phyloP scores from a whole-genome alignment of 2,797 vertebrate genomes.

The Poecile montanus region DNA sequence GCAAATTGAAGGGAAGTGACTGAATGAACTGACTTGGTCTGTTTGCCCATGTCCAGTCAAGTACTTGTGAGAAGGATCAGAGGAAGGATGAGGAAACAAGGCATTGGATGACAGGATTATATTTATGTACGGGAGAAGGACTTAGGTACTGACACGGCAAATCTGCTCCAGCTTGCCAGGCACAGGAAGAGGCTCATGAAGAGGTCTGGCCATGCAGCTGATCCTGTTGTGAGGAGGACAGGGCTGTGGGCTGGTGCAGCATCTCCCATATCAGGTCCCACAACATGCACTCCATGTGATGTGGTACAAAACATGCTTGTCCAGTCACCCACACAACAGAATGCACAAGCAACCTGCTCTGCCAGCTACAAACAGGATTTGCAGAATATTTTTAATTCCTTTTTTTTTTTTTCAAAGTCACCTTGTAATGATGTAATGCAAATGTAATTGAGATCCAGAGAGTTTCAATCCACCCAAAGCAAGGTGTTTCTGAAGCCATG shows the following conservation, averaged over 20 bases:
- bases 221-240: not conserved
- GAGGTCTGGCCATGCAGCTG: not conserved
- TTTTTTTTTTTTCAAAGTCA: not conserved
- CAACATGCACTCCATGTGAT: accelerated
- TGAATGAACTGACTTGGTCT: not conserved
- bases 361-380: not conserved
- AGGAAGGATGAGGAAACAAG: not conserved
- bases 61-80: not conserved
- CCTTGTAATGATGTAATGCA: not conserved
- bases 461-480: not conserved
- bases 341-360: not conserved
- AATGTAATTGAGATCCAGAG: not conserved
- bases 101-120: accelerated
- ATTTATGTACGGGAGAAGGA: not conserved
- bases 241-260: not conserved
- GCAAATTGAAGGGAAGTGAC: not conserved
- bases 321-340: not conserved
- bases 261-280: not conserved
- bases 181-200: not conserved
- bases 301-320: not conserved
- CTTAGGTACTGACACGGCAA: not conserved
- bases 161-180: not conserved
- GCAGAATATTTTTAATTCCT: not conserved
- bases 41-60: not conserved
- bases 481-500: not conserved